Evolutionary conservation across 2,797 vertebrate genomes (phyloP).

Genomic region (Ctenopoma kingsleyae): DNA sequence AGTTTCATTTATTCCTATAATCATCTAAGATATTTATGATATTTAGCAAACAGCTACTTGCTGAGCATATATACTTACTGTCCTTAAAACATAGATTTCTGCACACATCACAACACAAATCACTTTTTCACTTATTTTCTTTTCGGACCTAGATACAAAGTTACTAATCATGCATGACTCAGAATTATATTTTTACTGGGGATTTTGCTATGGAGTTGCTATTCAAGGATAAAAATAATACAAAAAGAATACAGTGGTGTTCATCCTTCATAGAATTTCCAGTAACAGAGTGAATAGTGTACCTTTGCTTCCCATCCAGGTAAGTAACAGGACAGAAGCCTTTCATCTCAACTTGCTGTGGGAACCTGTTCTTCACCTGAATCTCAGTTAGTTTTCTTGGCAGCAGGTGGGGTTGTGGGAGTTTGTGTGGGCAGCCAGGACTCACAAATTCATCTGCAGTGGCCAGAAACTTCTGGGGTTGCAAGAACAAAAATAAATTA

Average conservation of each 20-base stretch:
- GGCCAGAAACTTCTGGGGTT: constrained; percentile 88
- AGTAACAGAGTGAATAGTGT: constrained; percentile 19
- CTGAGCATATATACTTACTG: no score
- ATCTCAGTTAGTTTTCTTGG: constrained; percentile 86
- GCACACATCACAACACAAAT: no score
- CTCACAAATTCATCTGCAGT: constrained; percentile 89
- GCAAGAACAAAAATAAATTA: constrained; percentile 7
- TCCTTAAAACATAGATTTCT: no score
- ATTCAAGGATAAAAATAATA: not conserved
- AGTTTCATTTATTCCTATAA: not conserved
- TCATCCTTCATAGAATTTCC: not conserved
- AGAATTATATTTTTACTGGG: not conserved
- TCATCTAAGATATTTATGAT: no score
- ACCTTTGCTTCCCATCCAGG: constrained; percentile 92
- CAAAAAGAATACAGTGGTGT: not conserved
- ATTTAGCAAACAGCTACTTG: no score
- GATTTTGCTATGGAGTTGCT: no score
- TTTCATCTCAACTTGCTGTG: constrained; percentile 89
- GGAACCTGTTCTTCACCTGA: constrained; percentile 89
- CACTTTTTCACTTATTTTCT: not conserved
- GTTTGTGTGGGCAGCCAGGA: constrained; percentile 85
- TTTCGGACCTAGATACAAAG: not conserved
- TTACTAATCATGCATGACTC: not conserved
- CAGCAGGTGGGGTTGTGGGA: constrained; percentile 86
- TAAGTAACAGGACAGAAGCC: constrained; percentile 96